A percentile compares a stretch with the other conserved stretches of the same genome.
Conservation (phyloP, 2,888 invertebrate genomes). For the Perdita meconis region DNA sequence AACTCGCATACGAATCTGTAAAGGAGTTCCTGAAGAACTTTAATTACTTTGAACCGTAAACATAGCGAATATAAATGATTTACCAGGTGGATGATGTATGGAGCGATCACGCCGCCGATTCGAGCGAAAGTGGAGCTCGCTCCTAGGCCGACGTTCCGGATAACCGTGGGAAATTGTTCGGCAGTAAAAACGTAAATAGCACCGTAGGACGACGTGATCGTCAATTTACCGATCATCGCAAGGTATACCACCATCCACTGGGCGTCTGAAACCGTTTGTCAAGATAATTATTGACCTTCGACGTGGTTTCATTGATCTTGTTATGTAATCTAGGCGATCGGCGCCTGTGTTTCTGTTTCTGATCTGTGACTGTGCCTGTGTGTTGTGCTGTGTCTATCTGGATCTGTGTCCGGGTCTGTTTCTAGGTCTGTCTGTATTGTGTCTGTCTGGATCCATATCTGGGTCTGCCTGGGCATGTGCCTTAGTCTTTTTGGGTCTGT, state of each 20-base stretch:
- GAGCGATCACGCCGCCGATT: slow-evolving; percentile 87
- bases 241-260: slow-evolving; percentile 86
- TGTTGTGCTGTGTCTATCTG: too few relatives aligned
- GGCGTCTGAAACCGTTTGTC: slow-evolving; percentile 82
- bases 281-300: background rate
- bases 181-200: slow-evolving; percentile 90
- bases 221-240: slow-evolving; percentile 90
- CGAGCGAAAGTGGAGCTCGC: slow-evolving; percentile 88
- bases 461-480: too few relatives aligned
- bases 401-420: too few relatives aligned
- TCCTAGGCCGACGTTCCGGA: slow-evolving; percentile 88
- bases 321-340: too few relatives aligned
- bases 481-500: too few relatives aligned
- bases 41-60: background rate
- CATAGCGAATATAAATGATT: slow-evolving; percentile 54
- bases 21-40: too few relatives aligned
- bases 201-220: slow-evolving; percentile 90
- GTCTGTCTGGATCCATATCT: too few relatives aligned
- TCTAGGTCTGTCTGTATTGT: too few relatives aligned
- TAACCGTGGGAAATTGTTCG: slow-evolving; percentile 91
- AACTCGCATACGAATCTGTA: too few relatives aligned
- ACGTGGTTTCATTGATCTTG: too few relatives aligned
- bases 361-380: too few relatives aligned
- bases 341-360: too few relatives aligned
- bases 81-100: slow-evolving; percentile 87